Evolutionary conservation across 1,140 invertebrate species (phyloP).

Genomic region (Drosophila melanica): DNA sequence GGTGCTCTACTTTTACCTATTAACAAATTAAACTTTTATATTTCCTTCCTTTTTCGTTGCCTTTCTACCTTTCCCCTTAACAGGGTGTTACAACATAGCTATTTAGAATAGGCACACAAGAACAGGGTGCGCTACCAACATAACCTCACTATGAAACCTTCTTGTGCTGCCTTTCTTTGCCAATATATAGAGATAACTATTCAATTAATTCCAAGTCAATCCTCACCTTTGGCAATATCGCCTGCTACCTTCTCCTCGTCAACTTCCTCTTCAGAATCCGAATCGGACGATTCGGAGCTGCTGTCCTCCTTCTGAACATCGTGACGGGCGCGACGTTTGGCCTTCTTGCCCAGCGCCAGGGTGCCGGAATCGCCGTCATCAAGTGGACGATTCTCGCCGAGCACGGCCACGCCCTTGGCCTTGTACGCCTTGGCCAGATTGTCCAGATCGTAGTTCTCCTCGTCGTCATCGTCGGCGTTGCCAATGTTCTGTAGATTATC

Average conservation of each 20-base stretch:
- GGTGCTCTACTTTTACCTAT: no score
- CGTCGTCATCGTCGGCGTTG: constrained; percentile 91
- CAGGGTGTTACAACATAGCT: no score
- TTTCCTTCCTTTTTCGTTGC: no score
- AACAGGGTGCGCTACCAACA: no score
- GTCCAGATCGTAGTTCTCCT: constrained; percentile 94
- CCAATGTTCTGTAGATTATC: constrained; percentile 93
- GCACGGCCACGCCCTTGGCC: constrained; percentile 87
- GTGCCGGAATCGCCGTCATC: constrained; percentile 8
- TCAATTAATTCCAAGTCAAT: background rate
- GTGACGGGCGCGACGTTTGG: constrained; percentile 72
- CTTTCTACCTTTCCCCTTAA: no score
- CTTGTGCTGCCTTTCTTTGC: background rate
- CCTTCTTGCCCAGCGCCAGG: constrained; percentile 69
- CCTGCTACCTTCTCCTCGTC: constrained; percentile 39
- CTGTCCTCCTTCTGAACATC: constrained; percentile 54
- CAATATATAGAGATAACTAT: background rate
- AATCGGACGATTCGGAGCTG: constrained; percentile 83
- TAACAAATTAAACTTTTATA: no score
- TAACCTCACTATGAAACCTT: no score
- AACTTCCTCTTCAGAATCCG: constrained; percentile 61
- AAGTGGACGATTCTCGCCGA: constrained; percentile 56
- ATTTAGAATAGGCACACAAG: no score
- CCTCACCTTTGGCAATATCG: constrained; percentile 60
- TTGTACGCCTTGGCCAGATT: constrained; percentile 90